Percentiles rank a stretch among this genome's conserved stretches.
Evolutionary conservation across 1,140 invertebrate genomes (phyloP).

Genomic region (Zaprionus davidi): DNA sequence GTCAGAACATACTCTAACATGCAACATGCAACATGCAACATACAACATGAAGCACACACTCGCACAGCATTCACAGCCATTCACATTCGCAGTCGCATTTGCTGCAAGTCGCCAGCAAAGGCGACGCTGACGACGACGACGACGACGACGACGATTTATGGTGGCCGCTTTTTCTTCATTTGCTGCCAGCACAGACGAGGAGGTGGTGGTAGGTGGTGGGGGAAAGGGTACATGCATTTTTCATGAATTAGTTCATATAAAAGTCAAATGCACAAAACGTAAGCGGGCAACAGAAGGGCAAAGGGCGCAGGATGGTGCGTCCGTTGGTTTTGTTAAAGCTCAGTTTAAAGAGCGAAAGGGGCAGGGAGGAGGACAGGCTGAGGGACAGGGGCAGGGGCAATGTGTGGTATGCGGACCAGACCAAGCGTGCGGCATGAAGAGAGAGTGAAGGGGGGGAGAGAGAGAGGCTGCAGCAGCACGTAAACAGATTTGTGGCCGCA

Average conservation of each 20-base stretch:
- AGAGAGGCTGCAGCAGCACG: constrained; percentile 38
- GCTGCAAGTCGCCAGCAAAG: constrained; percentile 24
- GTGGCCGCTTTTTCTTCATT: constrained; percentile 79
- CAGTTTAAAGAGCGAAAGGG: neutral
- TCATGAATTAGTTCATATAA: constrained; percentile 82
- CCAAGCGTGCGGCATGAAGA: constrained; percentile 10
- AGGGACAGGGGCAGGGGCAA: neutral
- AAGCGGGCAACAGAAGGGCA: constrained; percentile 27
- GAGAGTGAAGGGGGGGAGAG: neutral
- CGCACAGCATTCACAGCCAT: constrained; percentile 60
- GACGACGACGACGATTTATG: constrained; percentile 69
- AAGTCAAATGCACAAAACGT: constrained; percentile 74
- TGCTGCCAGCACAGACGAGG: constrained; percentile 10
- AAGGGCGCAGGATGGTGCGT: neutral
- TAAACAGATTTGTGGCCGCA: constrained; percentile 75
- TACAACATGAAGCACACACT: constrained; percentile 11
- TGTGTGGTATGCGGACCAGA: constrained; percentile 2
- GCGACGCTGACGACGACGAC: constrained; percentile 32
- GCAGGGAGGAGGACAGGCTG: neutral
- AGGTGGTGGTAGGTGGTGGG: neutral
- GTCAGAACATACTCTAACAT: constrained; percentile 32
- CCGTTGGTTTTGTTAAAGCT: neutral
- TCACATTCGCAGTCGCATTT: constrained; percentile 52
- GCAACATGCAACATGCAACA: constrained; percentile 28
- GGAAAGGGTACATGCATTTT: constrained; percentile 63